Percentiles rank a stretch among this genome's conserved stretches.
Evolutionary conservation across 2,113 vertebrate genomes (phyloP).

Genomic region (Cranoglanis bouderius): DNA sequence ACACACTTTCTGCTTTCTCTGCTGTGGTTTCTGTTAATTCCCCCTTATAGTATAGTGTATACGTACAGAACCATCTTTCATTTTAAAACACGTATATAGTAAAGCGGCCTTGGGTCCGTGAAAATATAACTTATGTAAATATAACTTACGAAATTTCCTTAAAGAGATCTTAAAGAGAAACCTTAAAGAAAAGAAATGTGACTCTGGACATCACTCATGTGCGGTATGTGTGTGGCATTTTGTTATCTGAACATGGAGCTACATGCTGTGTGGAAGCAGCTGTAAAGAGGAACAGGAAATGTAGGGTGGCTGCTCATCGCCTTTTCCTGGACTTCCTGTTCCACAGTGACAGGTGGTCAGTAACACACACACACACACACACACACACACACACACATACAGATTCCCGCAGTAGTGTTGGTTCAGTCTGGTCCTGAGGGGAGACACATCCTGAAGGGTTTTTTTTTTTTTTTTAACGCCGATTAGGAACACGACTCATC

Average conservation of each 20-base stretch:
- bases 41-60: background rate
- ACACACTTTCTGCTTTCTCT: background rate
- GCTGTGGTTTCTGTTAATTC: background rate
- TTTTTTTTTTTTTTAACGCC: background rate
- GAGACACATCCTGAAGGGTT: slow-evolving; percentile 30
- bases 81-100: background rate
- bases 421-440: slow-evolving; percentile 13
- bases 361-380: slow-evolving; percentile 17
- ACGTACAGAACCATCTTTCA: too few relatives aligned
- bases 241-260: slow-evolving; percentile 2
- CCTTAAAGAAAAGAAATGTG: background rate
- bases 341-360: slow-evolving; percentile 18
- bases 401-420: background rate
- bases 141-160: background rate
- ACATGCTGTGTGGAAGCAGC: slow-evolving; percentile 23
- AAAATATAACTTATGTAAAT: background rate
- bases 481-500: slow-evolving; percentile 1
- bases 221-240: background rate
- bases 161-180: background rate
- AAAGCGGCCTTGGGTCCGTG: too few relatives aligned
- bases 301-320: slow-evolving; percentile 23
- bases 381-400: slow-evolving; percentile 17
- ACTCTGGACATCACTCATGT: background rate
- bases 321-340: slow-evolving; percentile 31
- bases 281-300: slow-evolving; percentile 30